Base-by-base conservation (phyloP, 37 sponge, comb jelly and placozoan genomes). In the Amphimedon queenslandica region DNA sequence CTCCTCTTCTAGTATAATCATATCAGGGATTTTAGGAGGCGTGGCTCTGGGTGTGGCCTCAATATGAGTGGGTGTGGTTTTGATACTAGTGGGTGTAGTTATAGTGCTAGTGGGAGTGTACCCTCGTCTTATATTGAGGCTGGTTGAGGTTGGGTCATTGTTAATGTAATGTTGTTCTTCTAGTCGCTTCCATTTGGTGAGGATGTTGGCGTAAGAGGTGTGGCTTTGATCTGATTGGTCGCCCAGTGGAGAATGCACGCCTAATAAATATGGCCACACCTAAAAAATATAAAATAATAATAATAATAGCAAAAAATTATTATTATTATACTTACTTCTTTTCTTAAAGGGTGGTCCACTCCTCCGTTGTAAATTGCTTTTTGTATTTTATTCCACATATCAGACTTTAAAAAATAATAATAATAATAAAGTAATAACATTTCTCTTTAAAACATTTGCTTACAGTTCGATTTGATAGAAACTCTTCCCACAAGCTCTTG, bases 261-360 rank as follows among this genome's bases (percentile, higher is more conserved):
- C 81, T 35, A 94, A 71, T 3, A 94, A 60, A 57, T 75, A 79
- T 3, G 94, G 94, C 94, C 94, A 94, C 40, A 90, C 84, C 94
- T 93, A 37, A 30, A 70, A 33, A 39, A 3, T 25, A 56, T 2
- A 30, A 35, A 0, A 51, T n/a, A 61, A 29, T 24, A 16, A 21
- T 31, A 1, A 3, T 40, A 35, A 68, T 61, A 67, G 40, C 2
- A 63, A 8, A n/a, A n/a, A n/a, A n/a, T n/a, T n/a, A 61, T 21
- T 23, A 55, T n/a, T 16, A 18, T 37, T 25, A 8, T 20, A 37
- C 58, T 51, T 70, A 95, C 96, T 83, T 88, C 66, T 65, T 77
- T 64, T 73, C 97, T 70, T 11, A 92, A 37, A 3, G 39, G 37
- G 25, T 73, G 37, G 1, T 79, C 75, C 0, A 96, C 61, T 8